phyloP scores from a whole-genome alignment of 2,888 invertebrate species.

The Cyclophora punctaria region DNA sequence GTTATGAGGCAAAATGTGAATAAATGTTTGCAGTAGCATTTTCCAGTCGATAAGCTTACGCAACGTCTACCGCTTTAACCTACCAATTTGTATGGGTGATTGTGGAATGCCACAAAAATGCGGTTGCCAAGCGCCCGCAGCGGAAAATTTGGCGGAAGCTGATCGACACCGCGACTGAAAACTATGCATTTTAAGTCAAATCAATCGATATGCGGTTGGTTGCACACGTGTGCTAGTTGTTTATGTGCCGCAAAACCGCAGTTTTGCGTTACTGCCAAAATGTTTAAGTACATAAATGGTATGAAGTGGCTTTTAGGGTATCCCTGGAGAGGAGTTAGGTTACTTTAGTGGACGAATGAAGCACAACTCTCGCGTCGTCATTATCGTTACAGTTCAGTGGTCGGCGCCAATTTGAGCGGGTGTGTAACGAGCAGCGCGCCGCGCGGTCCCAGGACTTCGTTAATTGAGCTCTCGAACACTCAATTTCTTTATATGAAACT shows the following conservation, averaged over 20 bases:
- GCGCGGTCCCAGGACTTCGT: constrained; percentile 49
- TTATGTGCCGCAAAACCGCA: constrained; percentile 69
- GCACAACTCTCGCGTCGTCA: constrained; percentile 52
- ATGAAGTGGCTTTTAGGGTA: constrained; percentile 59
- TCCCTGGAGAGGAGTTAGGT: constrained; percentile 63
- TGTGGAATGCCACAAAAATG: constrained; percentile 44
- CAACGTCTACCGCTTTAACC: constrained; percentile 31
- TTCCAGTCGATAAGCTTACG: constrained; percentile 24
- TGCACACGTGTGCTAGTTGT: constrained; percentile 63
- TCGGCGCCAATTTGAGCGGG: constrained; percentile 55
- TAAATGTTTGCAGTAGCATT: constrained; percentile 25
- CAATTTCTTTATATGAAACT: constrained; percentile 44
- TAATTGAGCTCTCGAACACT: constrained; percentile 48
- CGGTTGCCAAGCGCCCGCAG: constrained; percentile 62
- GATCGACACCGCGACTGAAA: constrained; percentile 60
- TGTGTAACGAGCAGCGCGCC: constrained; percentile 53
- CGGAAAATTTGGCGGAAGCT: constrained; percentile 63
- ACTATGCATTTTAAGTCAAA: constrained; percentile 68
- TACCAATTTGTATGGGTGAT: constrained; percentile 43
- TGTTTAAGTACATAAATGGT: constrained; percentile 44
- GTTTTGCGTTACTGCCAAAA: constrained; percentile 67
- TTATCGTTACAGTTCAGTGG: constrained; percentile 63
- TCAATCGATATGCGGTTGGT: constrained; percentile 66
- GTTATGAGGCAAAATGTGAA: constrained; percentile 33
- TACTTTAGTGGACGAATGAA: constrained; percentile 53